Conservation (phyloP, 2,888 invertebrate species). For the Andricus curvator region DNA sequence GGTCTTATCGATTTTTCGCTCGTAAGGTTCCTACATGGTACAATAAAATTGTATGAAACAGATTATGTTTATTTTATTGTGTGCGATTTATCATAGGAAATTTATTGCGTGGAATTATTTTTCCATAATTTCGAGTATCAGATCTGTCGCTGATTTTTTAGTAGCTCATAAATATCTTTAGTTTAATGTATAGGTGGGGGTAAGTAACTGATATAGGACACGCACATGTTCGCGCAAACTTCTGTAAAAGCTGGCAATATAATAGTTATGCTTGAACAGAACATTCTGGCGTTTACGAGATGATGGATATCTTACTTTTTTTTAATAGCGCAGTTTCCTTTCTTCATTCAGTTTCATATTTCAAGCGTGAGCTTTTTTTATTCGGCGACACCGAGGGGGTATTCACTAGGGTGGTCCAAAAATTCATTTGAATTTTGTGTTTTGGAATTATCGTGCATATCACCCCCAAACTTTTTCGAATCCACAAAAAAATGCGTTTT, state of each 20-base stretch:
- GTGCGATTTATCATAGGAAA: not conserved
- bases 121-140: not conserved
- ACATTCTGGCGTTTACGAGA: slow-evolving; percentile 12
- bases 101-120: not conserved
- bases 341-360: not conserved
- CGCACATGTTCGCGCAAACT: not conserved
- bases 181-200: not conserved
- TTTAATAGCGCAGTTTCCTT: slow-evolving; percentile 9
- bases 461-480: no score
- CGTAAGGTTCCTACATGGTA: not conserved
- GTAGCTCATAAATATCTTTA: not conserved
- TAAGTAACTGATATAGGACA: not conserved
- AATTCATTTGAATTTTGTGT: no score
- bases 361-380: slow-evolving; percentile 7
- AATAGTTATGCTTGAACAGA: slow-evolving; percentile 11
- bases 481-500: no score
- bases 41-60: slow-evolving; percentile 11
- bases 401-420: no score
- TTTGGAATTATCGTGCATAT: no score
- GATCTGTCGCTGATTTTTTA: not conserved
- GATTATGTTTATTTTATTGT: not conserved
- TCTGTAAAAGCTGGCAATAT: slow-evolving; percentile 8
- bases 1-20: not conserved
- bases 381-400: not conserved
- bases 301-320: slow-evolving; percentile 14